Percentiles rank a stretch among this genome's conserved stretches.
phyloP scores from a whole-genome alignment of 2,888 invertebrate genomes.

The Acholoe squamosa region DNA sequence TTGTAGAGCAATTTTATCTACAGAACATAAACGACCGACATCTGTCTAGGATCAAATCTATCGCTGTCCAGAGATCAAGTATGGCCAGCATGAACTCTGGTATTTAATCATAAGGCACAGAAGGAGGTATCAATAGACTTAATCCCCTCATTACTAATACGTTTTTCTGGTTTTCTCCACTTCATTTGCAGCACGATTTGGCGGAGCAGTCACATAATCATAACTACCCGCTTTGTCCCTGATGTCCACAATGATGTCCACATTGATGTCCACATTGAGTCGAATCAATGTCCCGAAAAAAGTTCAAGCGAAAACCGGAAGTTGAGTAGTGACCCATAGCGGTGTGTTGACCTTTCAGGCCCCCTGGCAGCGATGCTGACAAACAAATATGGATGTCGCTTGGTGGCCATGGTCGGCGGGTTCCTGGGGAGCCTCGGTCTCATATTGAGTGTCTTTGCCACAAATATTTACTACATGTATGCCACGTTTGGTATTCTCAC shows the following conservation, averaged over 20 bases:
- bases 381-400: constrained; percentile 76
- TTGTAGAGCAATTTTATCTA: too few species aligned
- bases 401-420: constrained; percentile 79
- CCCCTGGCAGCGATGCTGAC: constrained; percentile 78
- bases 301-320: not conserved
- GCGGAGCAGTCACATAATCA: not conserved
- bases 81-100: too few species aligned
- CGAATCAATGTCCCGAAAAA: not conserved
- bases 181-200: too few species aligned
- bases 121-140: too few species aligned
- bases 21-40: too few species aligned
- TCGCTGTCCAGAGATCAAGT: too few species aligned
- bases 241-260: not conserved
- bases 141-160: too few species aligned
- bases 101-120: too few species aligned
- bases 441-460: constrained; percentile 75
- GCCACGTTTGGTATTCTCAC: constrained; percentile 78
- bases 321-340: constrained; percentile 1
- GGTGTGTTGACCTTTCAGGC: constrained; percentile 72
- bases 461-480: constrained; percentile 77
- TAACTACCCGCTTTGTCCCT: not conserved
- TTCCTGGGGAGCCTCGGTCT: constrained; percentile 77
- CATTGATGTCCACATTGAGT: too few species aligned
- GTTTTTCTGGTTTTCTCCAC: too few species aligned
- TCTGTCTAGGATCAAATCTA: too few species aligned